phyloP scores from a whole-genome alignment of 2,113 vertebrate genomes.

The Papio anubis region DNA sequence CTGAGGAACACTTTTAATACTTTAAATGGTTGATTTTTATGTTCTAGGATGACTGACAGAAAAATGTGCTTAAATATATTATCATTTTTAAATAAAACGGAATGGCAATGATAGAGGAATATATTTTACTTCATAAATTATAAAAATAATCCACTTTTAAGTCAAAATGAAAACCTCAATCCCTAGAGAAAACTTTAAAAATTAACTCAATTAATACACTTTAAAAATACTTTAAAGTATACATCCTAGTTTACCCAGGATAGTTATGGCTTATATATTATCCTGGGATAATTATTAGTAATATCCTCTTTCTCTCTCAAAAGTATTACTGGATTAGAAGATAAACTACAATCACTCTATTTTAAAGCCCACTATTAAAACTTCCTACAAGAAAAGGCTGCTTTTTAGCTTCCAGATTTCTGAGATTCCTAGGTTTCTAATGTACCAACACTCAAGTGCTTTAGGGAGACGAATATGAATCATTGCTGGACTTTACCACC shows the following conservation, averaged over 20 bases:
- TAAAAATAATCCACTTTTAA: slow-evolving; percentile 46
- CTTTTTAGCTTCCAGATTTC: slow-evolving; percentile 26
- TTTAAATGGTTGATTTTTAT: not conserved
- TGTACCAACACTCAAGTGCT: not conserved
- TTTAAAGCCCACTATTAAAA: slow-evolving; percentile 1
- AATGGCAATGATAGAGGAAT: not conserved
- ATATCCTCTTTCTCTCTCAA: not conserved
- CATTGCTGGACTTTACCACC: not conserved
- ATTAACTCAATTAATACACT: not conserved
- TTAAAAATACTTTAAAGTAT: slow-evolving; percentile 38
- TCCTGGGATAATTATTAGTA: not conserved
- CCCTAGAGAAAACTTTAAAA: not conserved
- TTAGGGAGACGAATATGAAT: not conserved
- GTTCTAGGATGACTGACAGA: not conserved
- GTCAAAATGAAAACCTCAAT: not conserved
- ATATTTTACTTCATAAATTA: slow-evolving; percentile 19
- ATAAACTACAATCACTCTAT: not conserved
- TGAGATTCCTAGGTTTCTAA: not conserved
- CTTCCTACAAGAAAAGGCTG: slow-evolving; percentile 8
- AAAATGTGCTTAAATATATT: not conserved
- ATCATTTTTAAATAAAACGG: slow-evolving; percentile 11
- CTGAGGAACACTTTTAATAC: not conserved
- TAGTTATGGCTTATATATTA: not conserved
- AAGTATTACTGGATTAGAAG: slow-evolving; percentile 10
- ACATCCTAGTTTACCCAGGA: not conserved